Conservation (phyloP, 2,888 invertebrate genomes). For the Onthophagus sagittarius region DNA sequence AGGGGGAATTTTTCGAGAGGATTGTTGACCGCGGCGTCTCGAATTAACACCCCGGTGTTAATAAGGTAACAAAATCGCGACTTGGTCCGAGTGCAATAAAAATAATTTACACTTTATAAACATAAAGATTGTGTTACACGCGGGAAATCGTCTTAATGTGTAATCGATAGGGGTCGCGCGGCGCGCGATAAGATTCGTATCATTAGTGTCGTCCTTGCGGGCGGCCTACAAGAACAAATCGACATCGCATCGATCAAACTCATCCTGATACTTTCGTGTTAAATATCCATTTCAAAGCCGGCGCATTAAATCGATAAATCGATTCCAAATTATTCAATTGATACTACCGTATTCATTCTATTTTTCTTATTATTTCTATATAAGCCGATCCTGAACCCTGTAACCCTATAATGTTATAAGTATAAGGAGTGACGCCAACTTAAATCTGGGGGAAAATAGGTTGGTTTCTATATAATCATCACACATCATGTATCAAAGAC, state of each 20-base stretch:
- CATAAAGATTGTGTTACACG: slow-evolving; percentile 23
- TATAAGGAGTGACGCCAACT: too few species aligned
- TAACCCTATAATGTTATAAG: too few species aligned
- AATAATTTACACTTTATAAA: slow-evolving; percentile 33
- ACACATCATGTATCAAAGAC: too few species aligned
- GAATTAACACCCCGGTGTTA: slow-evolving; percentile 32
- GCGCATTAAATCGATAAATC: too few species aligned
- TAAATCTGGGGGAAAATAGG: too few species aligned
- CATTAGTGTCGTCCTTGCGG: slow-evolving; percentile 19
- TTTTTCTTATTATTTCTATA: too few species aligned
- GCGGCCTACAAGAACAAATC: neutral
- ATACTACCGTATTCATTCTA: too few species aligned
- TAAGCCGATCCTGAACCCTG: too few species aligned
- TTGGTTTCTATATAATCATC: too few species aligned
- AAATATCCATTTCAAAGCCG: neutral
- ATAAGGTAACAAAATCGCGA: slow-evolving; percentile 30
- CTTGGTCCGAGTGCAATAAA: slow-evolving; percentile 32
- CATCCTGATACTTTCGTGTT: neutral
- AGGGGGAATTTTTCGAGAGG: neutral
- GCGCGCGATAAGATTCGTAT: slow-evolving; percentile 20
- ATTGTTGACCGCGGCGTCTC: slow-evolving; percentile 12
- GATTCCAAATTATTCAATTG: too few species aligned
- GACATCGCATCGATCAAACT: neutral
- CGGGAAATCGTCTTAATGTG: slow-evolving; percentile 23
- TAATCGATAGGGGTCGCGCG: slow-evolving; percentile 18